Evolutionary conservation across 2,888 invertebrate genomes (phyloP), one percentile per base, ranked within the genome.

Genomic region (Agrochola lychnidis): DNA sequence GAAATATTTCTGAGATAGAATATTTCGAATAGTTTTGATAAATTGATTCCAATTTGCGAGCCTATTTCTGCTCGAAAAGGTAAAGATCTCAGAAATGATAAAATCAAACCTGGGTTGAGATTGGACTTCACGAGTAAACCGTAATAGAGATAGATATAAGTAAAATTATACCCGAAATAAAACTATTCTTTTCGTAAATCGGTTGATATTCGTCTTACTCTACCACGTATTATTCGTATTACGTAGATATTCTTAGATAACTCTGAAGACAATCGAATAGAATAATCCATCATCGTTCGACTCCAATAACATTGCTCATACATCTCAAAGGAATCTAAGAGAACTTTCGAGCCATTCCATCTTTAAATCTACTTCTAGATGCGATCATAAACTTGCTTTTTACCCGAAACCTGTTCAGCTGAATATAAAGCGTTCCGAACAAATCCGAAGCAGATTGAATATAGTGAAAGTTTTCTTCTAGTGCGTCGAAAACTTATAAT

Each of bases 401-500:
- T 76, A 69, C 79, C 68, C 68, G 63, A 80, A 85, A 85, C 82
- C 87, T 82, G 85, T 85, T 88, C 87, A 82, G 68, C 63, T 78
- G 89, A 82, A 87, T 85, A 87, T 92, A 94, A 93, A 93, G 86
- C 90, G 91, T 92, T 90, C 90, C 89, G 87, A 91, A 90, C 91
- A 95, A 96, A 96, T 96, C 96, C 95, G 90, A 88, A 82, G 89
- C 93, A 95, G 95, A 96, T 96, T 96, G 96, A 96, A 96, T 95
- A 91, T 91, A 89, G 89, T 45, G 86, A 90, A 96, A 96, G 90
- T 95, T 96, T 95, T 91, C 90, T 90, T 92, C 92, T 92, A 94
- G 93, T 95, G 92, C 92, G 94, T 95, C 95, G 95, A 95, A 96
- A 96, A 96, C 94, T 96, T 96, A 93, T 95, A 95, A 95, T 94